Evolutionary conservation across 2,888 invertebrate species (phyloP), one percentile per base, ranked within the genome.

Genomic region (Odontocerum albicorne): DNA sequence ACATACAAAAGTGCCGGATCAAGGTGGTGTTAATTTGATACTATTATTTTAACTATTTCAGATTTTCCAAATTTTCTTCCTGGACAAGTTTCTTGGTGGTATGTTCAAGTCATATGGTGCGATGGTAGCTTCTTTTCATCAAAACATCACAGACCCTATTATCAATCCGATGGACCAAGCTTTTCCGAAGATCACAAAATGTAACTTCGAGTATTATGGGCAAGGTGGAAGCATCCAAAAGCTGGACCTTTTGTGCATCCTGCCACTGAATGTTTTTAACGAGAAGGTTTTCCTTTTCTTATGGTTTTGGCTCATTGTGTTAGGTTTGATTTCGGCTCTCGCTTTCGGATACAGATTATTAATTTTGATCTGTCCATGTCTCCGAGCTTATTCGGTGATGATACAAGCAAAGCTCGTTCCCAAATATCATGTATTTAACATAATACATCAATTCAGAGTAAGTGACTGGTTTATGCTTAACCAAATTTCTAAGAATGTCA

Each of bases 401-500:
- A 84, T 85, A 1, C 83, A 84, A 62, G 73, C 83, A 21, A 74
- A 83, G 49, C 76, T 81, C 15, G 76, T 83, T 51, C 70, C 72
- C 8, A 73, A 72, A 19, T 74, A 72, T 62, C 69, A 77, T 32
- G 77, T 85, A 4, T 73, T 74, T 1, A 71, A 71, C 45, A 75
- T 86, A 55, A 75, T 82, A 1, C 73, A 72, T 55, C 70, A 70
- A 49, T 73, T 83, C 35, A 76, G 79, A 49, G 85, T 83, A 57
- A 87, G 87, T 0, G 90, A 91, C 68, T 91, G 90, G 86, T 91
- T 90, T 68, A 67, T 92, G 27, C 70, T 92, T 7, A 84, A 87
- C 67, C 83, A 87, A 66, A 74, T 92, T 40, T 85, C 88, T 53
- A 86, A 86, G 66, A 92, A 92, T 68, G 80, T 90, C 63, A 87